Evolutionary conservation across 2,888 invertebrate genomes (phyloP), one percentile per base, ranked within the genome.

Genomic region (Theretra japonica): DNA sequence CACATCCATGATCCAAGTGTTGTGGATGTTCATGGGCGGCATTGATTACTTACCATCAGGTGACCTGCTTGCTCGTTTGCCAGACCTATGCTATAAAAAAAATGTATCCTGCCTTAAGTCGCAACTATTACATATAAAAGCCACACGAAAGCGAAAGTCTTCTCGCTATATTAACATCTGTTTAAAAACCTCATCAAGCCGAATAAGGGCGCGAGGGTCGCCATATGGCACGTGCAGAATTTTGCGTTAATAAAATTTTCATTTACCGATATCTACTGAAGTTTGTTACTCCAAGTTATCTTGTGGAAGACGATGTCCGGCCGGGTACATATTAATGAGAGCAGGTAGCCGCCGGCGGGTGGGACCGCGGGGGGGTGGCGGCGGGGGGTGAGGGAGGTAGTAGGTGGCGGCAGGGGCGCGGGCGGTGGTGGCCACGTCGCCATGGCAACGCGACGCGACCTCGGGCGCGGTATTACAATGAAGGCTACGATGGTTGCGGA

Each of bases 261-360:
- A 86, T 80, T 78, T 81, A 80, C 80, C 85, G 82, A 84, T 85
- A 84, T 80, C 77, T 79, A 76, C 74, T 75, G 75, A 82, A 85
- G 82, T 83, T 82, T 80, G 77, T 71, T 75, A 71, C 74, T 76
- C 74, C 79, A 82, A 84, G 86, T 85, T 85, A 86, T 88, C 85
- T 83, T 78, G 81, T 77, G 74, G 76, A 87, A 88, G 88, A 87
- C 87, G 89, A 82, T 90, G 92, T 91, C 91, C 91, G 85, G 89
- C 84, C 83, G 86, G 87, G 91, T 91, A 92, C 91, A 91, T 92
- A 92, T 92, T 93, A 92, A 93, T 92, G 92, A 92, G 88, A 85
- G 86, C 88, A 88, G 90, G 89, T 88, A 87, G 88, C 81, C 74
- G 77, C 74, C 74, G 82, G 77, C 70, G 79, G 76, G 73, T 72